Evolutionary conservation across 2,797 vertebrate species (phyloP).

Genomic region (Erpetoichthys calabaricus): DNA sequence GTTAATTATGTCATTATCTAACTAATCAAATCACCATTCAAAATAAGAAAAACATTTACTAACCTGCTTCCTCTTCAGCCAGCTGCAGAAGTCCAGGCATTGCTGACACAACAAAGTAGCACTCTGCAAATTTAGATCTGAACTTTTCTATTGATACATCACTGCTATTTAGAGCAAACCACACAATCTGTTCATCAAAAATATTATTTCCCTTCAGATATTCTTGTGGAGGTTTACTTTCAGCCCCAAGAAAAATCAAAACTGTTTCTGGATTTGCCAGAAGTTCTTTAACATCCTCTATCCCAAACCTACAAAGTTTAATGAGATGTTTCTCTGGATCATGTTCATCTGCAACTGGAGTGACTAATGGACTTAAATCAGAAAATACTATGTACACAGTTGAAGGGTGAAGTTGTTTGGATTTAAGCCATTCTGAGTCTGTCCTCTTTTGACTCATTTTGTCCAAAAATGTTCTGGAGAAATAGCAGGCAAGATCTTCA

Average conservation of each 20-base stretch:
- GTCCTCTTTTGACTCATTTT: slow-evolving; percentile 67
- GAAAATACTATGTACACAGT: slow-evolving; percentile 75
- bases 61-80: slow-evolving; percentile 77
- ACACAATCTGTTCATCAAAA: slow-evolving; percentile 57
- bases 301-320: slow-evolving; percentile 54
- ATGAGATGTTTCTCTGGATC: slow-evolving; percentile 33
- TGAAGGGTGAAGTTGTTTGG: slow-evolving; percentile 43
- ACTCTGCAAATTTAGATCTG: slow-evolving; percentile 40
- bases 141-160: slow-evolving; percentile 46
- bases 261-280: slow-evolving; percentile 40
- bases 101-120: slow-evolving; percentile 58
- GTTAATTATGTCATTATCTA: no score
- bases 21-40: background rate
- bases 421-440: slow-evolving; percentile 58
- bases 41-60: slow-evolving; percentile 22
- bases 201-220: slow-evolving; percentile 5
- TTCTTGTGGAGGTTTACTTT: slow-evolving; percentile 31
- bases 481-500: slow-evolving; percentile 60
- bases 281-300: slow-evolving; percentile 47
- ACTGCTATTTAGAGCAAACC: slow-evolving; percentile 71
- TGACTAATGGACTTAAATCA: slow-evolving; percentile 64
- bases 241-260: slow-evolving; percentile 74
- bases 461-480: slow-evolving; percentile 65
- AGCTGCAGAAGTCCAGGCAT: slow-evolving; percentile 68
- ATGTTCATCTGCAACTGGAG: slow-evolving; percentile 20